phyloP scores from a whole-genome alignment of 53 echinoderm and acorn worm genomes.

The Apostichopus leukothele region DNA sequence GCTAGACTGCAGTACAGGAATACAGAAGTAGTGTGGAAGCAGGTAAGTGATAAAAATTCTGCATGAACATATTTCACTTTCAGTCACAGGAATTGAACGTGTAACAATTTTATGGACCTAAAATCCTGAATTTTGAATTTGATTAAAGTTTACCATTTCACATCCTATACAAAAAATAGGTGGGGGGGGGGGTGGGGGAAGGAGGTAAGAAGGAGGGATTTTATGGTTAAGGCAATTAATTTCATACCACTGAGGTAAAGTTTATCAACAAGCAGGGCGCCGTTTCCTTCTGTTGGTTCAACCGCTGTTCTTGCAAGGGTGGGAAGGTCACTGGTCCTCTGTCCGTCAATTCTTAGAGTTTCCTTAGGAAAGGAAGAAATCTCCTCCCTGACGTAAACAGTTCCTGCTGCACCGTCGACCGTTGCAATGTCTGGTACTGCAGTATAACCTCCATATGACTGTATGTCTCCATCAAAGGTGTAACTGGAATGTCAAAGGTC shows the following conservation, averaged over 20 bases:
- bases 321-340: constrained; percentile 54
- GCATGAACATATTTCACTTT: too few species aligned
- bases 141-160: too few species aligned
- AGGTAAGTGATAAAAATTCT: too few species aligned
- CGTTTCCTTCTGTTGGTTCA: constrained; percentile 28
- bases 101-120: too few species aligned
- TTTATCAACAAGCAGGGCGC: constrained; percentile 56
- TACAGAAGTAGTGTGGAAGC: too few species aligned
- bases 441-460: constrained; percentile 56
- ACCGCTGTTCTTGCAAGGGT: constrained; percentile 59
- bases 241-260: constrained; percentile 60
- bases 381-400: constrained; percentile 62
- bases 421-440: constrained; percentile 47
- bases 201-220: too few species aligned
- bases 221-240: too few species aligned
- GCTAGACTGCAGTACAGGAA: too few species aligned
- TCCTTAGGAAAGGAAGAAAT: constrained; percentile 57
- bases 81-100: too few species aligned
- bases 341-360: constrained; percentile 64
- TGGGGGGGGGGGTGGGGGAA: too few species aligned
- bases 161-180: too few species aligned
- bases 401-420: constrained; percentile 68
- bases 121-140: too few species aligned
- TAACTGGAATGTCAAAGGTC: constrained; percentile 46
- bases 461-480: constrained; percentile 59